A percentile compares a stretch with the other conserved stretches of the same genome.
Evolutionary conservation across 2,113 vertebrate genomes (phyloP).

Genomic region (Melierax canorus): DNA sequence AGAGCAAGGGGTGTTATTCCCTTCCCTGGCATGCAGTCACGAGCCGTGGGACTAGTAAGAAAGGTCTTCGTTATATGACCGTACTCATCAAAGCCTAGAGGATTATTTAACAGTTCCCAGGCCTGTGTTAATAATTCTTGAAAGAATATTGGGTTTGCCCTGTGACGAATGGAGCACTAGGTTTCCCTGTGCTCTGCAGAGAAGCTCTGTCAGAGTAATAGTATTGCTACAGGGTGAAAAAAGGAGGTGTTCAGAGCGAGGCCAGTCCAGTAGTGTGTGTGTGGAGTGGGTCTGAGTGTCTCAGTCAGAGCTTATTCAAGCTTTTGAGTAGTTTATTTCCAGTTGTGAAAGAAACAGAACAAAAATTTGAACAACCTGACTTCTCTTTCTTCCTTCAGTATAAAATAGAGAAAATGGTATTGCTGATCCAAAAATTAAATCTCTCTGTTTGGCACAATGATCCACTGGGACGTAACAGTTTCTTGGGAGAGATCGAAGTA

Average conservation of each 20-base stretch:
- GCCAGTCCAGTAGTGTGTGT: background rate
- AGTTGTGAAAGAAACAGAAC: background rate
- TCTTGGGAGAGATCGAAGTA: conserved; percentile 73
- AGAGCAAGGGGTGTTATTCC: background rate
- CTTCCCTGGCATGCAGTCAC: background rate
- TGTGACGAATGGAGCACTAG: background rate
- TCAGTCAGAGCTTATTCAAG: background rate
- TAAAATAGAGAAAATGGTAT: conserved; percentile 75
- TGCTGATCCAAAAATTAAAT: conserved; percentile 75
- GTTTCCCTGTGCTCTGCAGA: background rate
- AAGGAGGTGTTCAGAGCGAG: background rate
- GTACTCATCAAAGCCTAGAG: background rate
- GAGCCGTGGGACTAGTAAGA: background rate
- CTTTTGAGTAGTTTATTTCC: background rate
- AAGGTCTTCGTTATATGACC: background rate
- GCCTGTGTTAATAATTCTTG: background rate
- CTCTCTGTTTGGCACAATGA: conserved; percentile 78
- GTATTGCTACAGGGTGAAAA: background rate
- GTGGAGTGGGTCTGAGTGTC: background rate
- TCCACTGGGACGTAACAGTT: conserved; percentile 73
- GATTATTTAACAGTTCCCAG: background rate
- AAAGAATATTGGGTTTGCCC: background rate
- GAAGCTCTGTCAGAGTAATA: background rate
- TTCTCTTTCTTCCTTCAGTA: conserved; percentile 60
- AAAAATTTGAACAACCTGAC: background rate